Evolutionary conservation across 2,888 invertebrate species (phyloP).

Genomic region (Opisthograptis luteolata): DNA sequence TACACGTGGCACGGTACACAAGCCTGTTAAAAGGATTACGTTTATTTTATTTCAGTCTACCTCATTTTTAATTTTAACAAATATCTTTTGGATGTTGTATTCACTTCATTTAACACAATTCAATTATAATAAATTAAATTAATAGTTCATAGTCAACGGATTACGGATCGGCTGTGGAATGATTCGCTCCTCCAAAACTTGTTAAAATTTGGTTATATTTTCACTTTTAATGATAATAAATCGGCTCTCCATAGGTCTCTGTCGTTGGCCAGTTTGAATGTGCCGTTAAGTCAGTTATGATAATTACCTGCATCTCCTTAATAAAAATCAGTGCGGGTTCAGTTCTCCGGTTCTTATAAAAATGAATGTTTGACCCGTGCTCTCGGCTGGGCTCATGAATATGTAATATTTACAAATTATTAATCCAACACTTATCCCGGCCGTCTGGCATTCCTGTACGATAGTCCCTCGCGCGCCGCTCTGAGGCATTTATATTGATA

Average conservation of each 20-base stretch:
- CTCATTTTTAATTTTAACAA: conserved; percentile 2
- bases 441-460: conserved; percentile 61
- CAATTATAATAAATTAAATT: conserved; percentile 58
- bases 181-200: conserved; percentile 30
- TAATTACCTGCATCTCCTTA: conserved; percentile 78
- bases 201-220: conserved; percentile 27
- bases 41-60: conserved; percentile 1
- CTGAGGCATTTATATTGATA: conserved; percentile 58
- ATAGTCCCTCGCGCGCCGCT: conserved; percentile 48
- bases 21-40: conserved; percentile 35
- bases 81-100: conserved; percentile 39
- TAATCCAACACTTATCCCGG: conserved; percentile 78
- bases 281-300: conserved; percentile 63
- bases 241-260: conserved; percentile 32
- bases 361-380: conserved; percentile 76
- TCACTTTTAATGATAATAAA: conserved; percentile 25
- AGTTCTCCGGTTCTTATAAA: conserved; percentile 71
- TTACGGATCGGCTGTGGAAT: conserved; percentile 31
- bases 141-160: conserved; percentile 56
- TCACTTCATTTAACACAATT: conserved; percentile 40
- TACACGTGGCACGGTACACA: no score
- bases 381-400: conserved; percentile 72
- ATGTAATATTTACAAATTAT: conserved; percentile 84
- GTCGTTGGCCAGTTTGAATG: conserved; percentile 27
- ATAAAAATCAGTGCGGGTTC: conserved; percentile 73